These are phyloP conservation scores for Oeneis ivallda DNA, from an alignment of 2,888 invertebrate species.

Conservation along the genomic window DNA sequence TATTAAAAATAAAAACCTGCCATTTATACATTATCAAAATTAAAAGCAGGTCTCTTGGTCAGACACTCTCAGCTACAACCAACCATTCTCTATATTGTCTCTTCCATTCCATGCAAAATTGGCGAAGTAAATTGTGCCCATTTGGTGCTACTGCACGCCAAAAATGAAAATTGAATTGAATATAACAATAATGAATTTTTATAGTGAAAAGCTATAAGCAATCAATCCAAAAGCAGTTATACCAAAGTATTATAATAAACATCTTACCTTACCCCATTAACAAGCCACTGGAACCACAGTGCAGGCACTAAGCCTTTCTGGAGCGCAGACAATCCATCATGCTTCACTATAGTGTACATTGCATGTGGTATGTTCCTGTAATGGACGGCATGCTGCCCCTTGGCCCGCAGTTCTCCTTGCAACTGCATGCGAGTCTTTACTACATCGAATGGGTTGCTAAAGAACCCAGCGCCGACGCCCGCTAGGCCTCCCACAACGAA, in stretches of 20 bases:
- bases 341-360: conserved; percentile 85
- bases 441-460: conserved; percentile 95
- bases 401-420: conserved; percentile 89
- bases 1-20: too few species aligned
- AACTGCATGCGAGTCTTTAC: conserved; percentile 94
- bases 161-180: too few species aligned
- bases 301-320: conserved; percentile 92
- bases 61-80: too few species aligned
- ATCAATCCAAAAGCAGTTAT: background rate
- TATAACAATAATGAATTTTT: too few species aligned
- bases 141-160: too few species aligned
- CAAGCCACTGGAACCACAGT: conserved; percentile 88
- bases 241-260: background rate
- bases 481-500: conserved; percentile 88
- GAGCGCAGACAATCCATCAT: conserved; percentile 88
- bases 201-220: background rate
- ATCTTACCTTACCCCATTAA: conserved; percentile 81
- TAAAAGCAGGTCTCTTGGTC: too few species aligned
- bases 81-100: too few species aligned
- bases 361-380: conserved; percentile 92
- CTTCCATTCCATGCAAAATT: too few species aligned
- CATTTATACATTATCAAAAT: too few species aligned
- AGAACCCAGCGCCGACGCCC: conserved; percentile 89
- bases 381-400: conserved; percentile 81
- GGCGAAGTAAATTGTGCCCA: too few species aligned